phyloP scores from a whole-genome alignment of 2,888 invertebrate species.

The Zaprionus bogoriensis region DNA sequence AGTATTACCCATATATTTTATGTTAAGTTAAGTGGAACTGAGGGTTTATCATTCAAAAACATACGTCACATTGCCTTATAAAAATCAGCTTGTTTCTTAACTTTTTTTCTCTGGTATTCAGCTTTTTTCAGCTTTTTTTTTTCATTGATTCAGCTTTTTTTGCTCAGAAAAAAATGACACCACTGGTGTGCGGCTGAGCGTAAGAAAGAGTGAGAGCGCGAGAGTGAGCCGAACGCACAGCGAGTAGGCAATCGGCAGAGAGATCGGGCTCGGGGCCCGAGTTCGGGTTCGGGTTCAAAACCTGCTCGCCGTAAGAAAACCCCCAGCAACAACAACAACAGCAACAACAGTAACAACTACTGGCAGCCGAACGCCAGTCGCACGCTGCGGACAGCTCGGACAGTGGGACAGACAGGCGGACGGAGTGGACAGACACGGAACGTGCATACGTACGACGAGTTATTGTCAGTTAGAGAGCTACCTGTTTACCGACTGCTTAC shows the following conservation, averaged over 20 bases:
- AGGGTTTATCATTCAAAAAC: too few species aligned
- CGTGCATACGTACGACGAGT: constrained; percentile 76
- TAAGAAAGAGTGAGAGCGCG: constrained; percentile 1
- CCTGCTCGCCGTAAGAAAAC: constrained; percentile 46
- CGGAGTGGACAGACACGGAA: constrained; percentile 49
- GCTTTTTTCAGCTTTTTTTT: too few species aligned
- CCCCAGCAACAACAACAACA: constrained; percentile 27
- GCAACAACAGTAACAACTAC: constrained; percentile 20
- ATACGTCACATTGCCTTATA: too few species aligned
- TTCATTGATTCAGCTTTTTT: too few species aligned
- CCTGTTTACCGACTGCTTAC: constrained; percentile 78
- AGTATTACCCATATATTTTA: too few species aligned
- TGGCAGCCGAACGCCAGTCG: constrained; percentile 68
- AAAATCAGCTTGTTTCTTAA: too few species aligned
- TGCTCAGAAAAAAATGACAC: too few species aligned
- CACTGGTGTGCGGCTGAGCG: constrained; percentile 6
- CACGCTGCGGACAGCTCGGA: constrained; percentile 62
- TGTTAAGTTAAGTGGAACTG: too few species aligned
- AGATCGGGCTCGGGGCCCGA: constrained; percentile 5
- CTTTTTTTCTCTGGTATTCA: too few species aligned
- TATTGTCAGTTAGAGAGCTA: constrained; percentile 78
- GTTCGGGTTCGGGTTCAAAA: constrained; percentile 30
- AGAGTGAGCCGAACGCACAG: constrained; percentile 22
- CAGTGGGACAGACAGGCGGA: constrained; percentile 36
- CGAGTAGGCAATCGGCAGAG: constrained; percentile 47